phyloP scores from a whole-genome alignment of 2,113 vertebrate genomes.

The Maccullochella peelii region DNA sequence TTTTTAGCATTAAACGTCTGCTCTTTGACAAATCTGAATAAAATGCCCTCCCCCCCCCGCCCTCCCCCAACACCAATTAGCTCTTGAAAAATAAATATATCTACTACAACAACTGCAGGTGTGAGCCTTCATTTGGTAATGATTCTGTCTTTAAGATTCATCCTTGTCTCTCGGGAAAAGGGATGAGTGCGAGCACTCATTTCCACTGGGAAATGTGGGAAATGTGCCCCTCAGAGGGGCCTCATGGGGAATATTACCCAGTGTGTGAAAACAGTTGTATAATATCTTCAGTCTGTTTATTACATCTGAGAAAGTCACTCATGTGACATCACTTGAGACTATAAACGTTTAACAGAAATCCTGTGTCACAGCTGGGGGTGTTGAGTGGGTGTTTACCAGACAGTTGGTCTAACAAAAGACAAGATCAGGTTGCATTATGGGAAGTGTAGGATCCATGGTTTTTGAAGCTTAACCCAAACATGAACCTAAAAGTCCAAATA shows the following conservation, averaged over 20 bases:
- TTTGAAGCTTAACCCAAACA: background rate
- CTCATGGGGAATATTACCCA: background rate
- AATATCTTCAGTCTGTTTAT: background rate
- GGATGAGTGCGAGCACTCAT: background rate
- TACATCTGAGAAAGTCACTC: background rate
- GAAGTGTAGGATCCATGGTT: background rate
- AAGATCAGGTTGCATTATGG: background rate
- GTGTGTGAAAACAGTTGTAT: background rate
- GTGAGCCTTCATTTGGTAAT: slow-evolving; percentile 13
- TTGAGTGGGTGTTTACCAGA: background rate
- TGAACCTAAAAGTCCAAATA: background rate
- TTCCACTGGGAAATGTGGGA: slow-evolving; percentile 21
- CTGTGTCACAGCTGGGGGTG: background rate
- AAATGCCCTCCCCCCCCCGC: too few relatives aligned
- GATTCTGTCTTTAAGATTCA: background rate
- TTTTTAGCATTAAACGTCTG: background rate
- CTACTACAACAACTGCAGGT: background rate
- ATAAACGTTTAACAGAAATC: background rate
- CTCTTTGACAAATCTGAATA: slow-evolving; percentile 4
- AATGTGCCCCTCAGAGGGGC: background rate
- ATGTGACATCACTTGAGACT: background rate
- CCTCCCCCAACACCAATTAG: background rate
- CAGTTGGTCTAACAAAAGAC: background rate
- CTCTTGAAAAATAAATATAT: background rate
- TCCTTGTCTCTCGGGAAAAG: background rate